Evolutionary conservation across 2,797 vertebrate genomes (phyloP).

Genomic region (Eleutherodactylus coqui): DNA sequence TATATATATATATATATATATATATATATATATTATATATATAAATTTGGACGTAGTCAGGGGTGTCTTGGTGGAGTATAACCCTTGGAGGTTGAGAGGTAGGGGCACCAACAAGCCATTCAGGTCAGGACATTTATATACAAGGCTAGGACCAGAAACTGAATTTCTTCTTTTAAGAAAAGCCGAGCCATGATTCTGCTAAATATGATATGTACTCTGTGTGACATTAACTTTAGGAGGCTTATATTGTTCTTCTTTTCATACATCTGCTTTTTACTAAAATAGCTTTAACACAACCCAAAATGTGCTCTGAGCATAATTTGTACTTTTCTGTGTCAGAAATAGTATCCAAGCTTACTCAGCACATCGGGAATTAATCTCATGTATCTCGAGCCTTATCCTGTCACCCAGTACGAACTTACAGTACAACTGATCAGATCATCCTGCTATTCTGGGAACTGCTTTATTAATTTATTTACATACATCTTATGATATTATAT

Average conservation of each 20-base stretch:
- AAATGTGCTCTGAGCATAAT: neutral
- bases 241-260: neutral
- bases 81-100: no score
- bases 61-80: neutral
- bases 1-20: no score
- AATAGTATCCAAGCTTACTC: slow-evolving; percentile 7
- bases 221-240: neutral
- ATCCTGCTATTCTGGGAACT: neutral
- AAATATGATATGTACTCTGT: neutral
- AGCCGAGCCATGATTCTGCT: neutral
- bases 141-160: neutral
- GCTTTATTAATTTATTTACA: neutral
- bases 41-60: no score
- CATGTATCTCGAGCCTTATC: neutral
- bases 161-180: neutral
- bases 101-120: neutral
- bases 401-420: neutral
- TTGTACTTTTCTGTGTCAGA: neutral
- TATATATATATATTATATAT: no score
- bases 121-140: neutral
- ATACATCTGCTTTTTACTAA: slow-evolving; percentile 17
- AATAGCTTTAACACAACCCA: slow-evolving; percentile 5
- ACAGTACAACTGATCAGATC: neutral
- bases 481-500: neutral
- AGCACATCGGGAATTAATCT: neutral